These are phyloP conservation scores for Distichodus sexfasciatus DNA, from an alignment of 2,797 vertebrate species.

Conservation along the genomic window DNA sequence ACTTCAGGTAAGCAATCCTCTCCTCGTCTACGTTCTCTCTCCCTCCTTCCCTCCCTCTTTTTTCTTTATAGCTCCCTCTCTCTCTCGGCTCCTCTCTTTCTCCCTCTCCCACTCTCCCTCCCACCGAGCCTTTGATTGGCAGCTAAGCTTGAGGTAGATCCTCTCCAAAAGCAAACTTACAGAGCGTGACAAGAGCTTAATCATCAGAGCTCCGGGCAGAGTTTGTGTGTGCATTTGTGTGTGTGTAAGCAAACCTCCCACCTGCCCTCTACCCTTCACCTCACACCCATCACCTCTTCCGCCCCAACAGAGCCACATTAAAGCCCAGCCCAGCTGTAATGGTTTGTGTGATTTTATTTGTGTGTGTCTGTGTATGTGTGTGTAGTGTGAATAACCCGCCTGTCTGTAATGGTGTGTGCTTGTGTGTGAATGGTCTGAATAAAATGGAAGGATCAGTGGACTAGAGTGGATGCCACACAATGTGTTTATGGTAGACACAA, in stretches of 20 bases:
- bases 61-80: slow-evolving; percentile 21
- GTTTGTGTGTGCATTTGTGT: slow-evolving; percentile 52
- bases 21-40: slow-evolving; percentile 3
- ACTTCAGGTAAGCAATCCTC: slow-evolving; percentile 83
- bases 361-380: neutral
- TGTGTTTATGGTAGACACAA: no score
- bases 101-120: slow-evolving; percentile 48
- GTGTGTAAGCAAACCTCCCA: neutral
- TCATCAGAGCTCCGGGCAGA: slow-evolving; percentile 59
- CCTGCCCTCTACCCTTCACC: neutral
- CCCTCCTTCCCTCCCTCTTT: neutral
- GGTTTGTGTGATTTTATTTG: neutral
- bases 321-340: neutral
- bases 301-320: neutral
- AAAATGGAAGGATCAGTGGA: no score
- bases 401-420: no score
- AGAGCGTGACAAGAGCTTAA: slow-evolving; percentile 75
- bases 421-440: no score
- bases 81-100: slow-evolving; percentile 53
- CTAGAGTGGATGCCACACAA: no score
- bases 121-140: slow-evolving; percentile 66
- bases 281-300: slow-evolving; percentile 15
- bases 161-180: slow-evolving; percentile 69
- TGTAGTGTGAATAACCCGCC: neutral
- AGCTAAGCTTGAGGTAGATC: slow-evolving; percentile 61